phyloP scores from a whole-genome alignment of 2,888 invertebrate genomes.

The Noctua comes region DNA sequence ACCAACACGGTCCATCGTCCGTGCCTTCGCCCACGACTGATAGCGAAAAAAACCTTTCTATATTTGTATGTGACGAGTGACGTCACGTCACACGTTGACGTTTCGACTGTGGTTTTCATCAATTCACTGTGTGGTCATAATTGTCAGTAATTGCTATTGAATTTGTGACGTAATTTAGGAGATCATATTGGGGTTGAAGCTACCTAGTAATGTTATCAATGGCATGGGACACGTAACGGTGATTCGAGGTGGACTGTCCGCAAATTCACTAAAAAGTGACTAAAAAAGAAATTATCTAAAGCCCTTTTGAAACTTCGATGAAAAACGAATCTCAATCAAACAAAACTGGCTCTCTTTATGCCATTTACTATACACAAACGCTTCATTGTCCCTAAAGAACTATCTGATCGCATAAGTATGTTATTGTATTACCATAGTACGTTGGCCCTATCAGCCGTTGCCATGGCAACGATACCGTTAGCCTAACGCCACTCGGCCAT shows the following conservation, averaged over 20 bases:
- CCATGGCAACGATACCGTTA: constrained; percentile 66
- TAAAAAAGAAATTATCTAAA: not conserved
- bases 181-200: not conserved
- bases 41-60: constrained; percentile 32
- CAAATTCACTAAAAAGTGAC: not conserved
- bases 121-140: constrained; percentile 34
- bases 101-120: constrained; percentile 38
- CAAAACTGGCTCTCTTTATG: constrained; percentile 12
- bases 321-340: not conserved
- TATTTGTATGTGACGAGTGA: constrained; percentile 32
- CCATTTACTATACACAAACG: constrained; percentile 25
- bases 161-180: constrained; percentile 38
- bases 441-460: constrained; percentile 65
- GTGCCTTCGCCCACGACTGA: constrained; percentile 10
- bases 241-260: not conserved
- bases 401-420: constrained; percentile 53
- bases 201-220: not conserved
- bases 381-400: constrained; percentile 33
- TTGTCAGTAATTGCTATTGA: constrained; percentile 40
- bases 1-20: constrained; percentile 8
- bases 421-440: constrained; percentile 67
- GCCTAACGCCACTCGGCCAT: constrained; percentile 45
- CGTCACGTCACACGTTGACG: constrained; percentile 48
- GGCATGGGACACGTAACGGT: not conserved
- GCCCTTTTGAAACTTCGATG: not conserved